A percentile compares a stretch with the other conserved stretches of the same genome.
phyloP scores from a whole-genome alignment of 2,888 invertebrate genomes.

The Tipula vernalis region DNA sequence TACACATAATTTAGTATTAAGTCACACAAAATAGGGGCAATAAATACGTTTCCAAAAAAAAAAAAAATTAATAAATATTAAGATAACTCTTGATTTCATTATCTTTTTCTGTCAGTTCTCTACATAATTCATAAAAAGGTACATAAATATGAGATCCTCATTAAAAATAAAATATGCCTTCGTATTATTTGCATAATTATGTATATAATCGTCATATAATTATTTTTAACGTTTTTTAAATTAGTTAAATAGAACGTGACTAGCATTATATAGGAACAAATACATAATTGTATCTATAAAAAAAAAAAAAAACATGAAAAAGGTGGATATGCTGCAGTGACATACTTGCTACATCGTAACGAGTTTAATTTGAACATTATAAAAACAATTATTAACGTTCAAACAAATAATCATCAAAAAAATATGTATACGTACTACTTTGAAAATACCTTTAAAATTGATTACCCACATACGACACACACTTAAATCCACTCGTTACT shows the following conservation, averaged over 20 bases:
- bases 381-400: too few relatives aligned
- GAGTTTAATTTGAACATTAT: too few relatives aligned
- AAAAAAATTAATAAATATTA: not conserved
- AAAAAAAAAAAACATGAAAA: not conserved
- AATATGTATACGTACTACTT: too few relatives aligned
- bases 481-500: not conserved
- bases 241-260: not conserved
- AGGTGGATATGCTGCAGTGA: not conserved
- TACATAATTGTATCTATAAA: not conserved
- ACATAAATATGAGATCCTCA: not conserved
- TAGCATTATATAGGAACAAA: not conserved
- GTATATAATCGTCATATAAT: not conserved
- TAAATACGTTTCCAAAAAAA: not conserved
- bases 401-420: too few relatives aligned
- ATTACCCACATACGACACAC: not conserved
- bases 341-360: not conserved
- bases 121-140: not conserved
- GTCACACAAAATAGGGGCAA: not conserved
- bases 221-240: not conserved
- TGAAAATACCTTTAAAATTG: too few relatives aligned
- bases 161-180: not conserved
- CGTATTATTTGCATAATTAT: not conserved
- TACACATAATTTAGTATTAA: too few relatives aligned
- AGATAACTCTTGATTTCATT: too few relatives aligned
- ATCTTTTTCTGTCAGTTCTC: not conserved